Evolutionary conservation across 2,888 invertebrate genomes (phyloP), one percentile per base, ranked within the genome.

Genomic region (Oligia fasciuncula): DNA sequence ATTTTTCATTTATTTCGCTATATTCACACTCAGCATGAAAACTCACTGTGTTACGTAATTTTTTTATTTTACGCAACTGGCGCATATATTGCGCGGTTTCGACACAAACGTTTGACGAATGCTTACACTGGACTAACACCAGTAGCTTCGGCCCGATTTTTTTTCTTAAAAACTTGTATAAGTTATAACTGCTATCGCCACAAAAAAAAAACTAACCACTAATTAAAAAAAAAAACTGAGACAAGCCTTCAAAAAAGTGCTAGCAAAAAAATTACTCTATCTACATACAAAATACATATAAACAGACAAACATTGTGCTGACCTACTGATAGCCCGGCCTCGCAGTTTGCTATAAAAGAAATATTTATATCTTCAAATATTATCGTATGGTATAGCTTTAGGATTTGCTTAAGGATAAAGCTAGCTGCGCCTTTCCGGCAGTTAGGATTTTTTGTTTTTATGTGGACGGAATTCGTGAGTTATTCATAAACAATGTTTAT

Each of bases 321-420:
- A 98, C 98, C 98, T 98, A 98, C 97, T 98, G 95, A 98, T 96
- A 96, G 97, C 98, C 97, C 98, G 98, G 97, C 98, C 98, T 96
- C 98, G 98, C 92, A 98, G 98, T 97, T 98, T 98, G 97, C 98
- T 98, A 97, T 97, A 97, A 97, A 95, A 93, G 94, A 95, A 96
- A 91, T 86, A 76, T 88, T 90, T 83, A 86, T 81, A 85, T 85
- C 85, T 91, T 91, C 90, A 90, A 89, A 87, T 89, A 84, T 86
- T 87, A 91, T 86, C 54, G 80, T 86, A 85, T 87, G 83, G 88
- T 79, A 75, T 87, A 49, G 92, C 92, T 88, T 87, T 88, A 73
- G 51, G 29, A 81, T 63, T 85, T 85, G 84, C 79, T 81, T 80
- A 84, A 43, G 76, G 29, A 73, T 81, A 80, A 84, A 84, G 85